Conservation (phyloP, 64 coral and sea anemone genomes). For the Orbicella faveolata region DNA sequence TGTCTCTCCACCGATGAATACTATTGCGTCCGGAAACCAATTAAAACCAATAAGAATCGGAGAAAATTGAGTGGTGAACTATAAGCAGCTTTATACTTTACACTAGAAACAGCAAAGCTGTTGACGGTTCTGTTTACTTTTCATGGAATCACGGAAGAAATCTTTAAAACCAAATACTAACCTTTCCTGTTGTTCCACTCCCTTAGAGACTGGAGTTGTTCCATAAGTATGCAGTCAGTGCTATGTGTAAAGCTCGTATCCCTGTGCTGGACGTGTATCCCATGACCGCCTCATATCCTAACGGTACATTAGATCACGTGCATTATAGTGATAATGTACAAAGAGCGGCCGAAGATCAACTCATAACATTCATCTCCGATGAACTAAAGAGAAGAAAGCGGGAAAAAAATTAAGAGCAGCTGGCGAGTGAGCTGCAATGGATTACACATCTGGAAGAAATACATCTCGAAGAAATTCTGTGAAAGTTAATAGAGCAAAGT, state of each 20-base stretch:
- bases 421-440: neutral
- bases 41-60: too few species aligned
- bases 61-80: too few species aligned
- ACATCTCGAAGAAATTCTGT: too few species aligned
- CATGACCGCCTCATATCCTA: conserved; percentile 23
- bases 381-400: neutral
- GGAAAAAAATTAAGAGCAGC: neutral
- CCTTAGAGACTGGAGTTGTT: conserved; percentile 25
- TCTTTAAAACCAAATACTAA: too few species aligned
- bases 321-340: neutral
- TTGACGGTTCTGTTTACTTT: too few species aligned
- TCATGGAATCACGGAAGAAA: too few species aligned
- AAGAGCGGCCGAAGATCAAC: conserved; percentile 14
- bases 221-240: neutral
- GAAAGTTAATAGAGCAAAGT: too few species aligned
- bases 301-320: conserved; percentile 30
- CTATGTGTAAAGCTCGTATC: conserved; percentile 34
- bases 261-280: conserved; percentile 29
- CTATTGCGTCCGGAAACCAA: too few species aligned
- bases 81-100: too few species aligned
- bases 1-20: too few species aligned
- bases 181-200: neutral
- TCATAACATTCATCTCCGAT: neutral
- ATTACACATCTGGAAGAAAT: too few species aligned
- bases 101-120: too few species aligned